These are phyloP conservation scores for Portunus trituberculatus DNA, from an alignment of 1,140 invertebrate species.

Conservation along the genomic window DNA sequence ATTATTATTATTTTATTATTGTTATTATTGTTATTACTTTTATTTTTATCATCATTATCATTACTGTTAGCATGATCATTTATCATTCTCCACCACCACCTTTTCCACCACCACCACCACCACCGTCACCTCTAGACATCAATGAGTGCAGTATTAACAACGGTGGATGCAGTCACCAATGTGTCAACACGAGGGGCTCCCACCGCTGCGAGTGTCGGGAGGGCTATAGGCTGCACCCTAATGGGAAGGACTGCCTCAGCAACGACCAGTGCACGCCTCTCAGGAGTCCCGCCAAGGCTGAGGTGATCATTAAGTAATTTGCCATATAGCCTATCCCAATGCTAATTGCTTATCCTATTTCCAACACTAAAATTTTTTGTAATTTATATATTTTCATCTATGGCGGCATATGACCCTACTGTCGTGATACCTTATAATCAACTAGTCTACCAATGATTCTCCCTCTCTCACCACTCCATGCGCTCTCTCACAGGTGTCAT, in stretches of 20 bases:
- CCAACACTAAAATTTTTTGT: too few relatives aligned
- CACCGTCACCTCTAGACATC: slow-evolving; percentile 78
- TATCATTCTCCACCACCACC: too few relatives aligned
- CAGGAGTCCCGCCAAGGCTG: slow-evolving; percentile 63
- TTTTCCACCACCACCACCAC: background rate
- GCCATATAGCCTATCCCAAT: too few relatives aligned
- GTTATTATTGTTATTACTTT: background rate
- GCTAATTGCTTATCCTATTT: too few relatives aligned
- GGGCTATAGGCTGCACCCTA: slow-evolving; percentile 77
- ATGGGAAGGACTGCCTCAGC: slow-evolving; percentile 83
- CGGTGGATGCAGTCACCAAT: slow-evolving; percentile 79
- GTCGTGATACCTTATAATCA: too few relatives aligned
- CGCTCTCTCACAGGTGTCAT: slow-evolving; percentile 45
- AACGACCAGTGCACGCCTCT: slow-evolving; percentile 86
- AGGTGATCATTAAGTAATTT: slow-evolving; percentile 12
- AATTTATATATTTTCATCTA: too few relatives aligned
- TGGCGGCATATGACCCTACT: too few relatives aligned
- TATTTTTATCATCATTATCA: too few relatives aligned
- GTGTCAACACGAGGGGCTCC: slow-evolving; percentile 82
- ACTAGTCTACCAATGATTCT: background rate
- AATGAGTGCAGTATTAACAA: slow-evolving; percentile 76
- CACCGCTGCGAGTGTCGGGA: slow-evolving; percentile 82
- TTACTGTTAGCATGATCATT: too few relatives aligned
- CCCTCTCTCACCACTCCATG: background rate
- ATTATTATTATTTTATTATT: background rate